A percentile compares a stretch with the other conserved stretches of the same genome.
These are phyloP conservation scores for Cinclus cinclus DNA, from an alignment of 2,113 vertebrate species.

Conservation along the genomic window DNA sequence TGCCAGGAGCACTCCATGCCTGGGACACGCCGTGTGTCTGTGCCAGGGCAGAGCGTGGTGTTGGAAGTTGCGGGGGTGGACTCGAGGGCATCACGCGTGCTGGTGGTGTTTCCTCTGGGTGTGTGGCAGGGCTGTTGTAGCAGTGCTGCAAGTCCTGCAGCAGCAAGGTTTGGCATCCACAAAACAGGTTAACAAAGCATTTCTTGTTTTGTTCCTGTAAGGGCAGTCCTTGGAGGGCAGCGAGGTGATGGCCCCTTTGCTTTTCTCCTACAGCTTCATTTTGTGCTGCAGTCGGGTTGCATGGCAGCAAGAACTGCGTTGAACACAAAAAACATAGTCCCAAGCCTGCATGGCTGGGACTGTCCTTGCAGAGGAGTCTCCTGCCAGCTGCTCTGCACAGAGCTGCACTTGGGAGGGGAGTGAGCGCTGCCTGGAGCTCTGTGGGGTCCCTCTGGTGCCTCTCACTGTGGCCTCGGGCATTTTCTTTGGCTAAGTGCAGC, in stretches of 20 bases:
- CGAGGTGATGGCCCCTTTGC: not conserved
- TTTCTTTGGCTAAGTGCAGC: not conserved
- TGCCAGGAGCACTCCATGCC: not conserved
- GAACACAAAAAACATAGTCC: not conserved
- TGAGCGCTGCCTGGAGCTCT: fast-evolving
- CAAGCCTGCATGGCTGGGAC: not conserved
- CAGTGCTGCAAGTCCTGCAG: not conserved
- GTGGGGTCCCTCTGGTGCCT: not conserved
- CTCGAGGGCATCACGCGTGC: fast-evolving
- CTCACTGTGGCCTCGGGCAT: not conserved
- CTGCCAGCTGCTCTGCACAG: not conserved
- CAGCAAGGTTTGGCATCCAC: not conserved
- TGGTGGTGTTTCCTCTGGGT: not conserved
- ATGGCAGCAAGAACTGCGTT: not conserved
- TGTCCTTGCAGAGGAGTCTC: not conserved
- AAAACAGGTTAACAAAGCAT: not conserved
- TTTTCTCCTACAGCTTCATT: not conserved
- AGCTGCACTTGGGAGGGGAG: not conserved
- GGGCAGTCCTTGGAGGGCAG: not conserved
- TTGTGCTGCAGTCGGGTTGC: not conserved
- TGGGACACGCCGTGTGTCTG: fast-evolving
- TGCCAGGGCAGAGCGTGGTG: fast-evolving
- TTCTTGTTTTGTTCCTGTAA: not conserved
- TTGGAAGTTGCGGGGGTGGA: not conserved
- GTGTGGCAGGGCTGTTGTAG: not conserved